Percentiles rank a stretch among this genome's conserved stretches.
These are phyloP conservation scores for Misgurnus mizolepis DNA, from an alignment of 2,113 vertebrate species.

Conservation along the genomic window DNA sequence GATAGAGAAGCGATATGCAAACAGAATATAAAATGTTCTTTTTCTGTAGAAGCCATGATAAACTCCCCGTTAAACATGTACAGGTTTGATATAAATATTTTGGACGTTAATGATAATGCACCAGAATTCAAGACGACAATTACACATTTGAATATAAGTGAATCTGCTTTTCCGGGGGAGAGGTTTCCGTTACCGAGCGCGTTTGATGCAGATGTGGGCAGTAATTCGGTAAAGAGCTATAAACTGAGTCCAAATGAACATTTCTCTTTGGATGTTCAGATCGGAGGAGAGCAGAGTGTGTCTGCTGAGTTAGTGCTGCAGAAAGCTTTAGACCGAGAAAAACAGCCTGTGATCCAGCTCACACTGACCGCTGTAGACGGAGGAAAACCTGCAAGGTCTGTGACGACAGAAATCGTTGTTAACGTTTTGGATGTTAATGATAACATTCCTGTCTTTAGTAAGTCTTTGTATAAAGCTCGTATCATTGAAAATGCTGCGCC, in stretches of 20 bases:
- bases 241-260: conserved; percentile 72
- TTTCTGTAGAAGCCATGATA: conserved; percentile 51
- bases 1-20: conserved; percentile 56
- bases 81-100: conserved; percentile 54
- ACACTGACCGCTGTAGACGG: conserved; percentile 70
- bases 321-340: conserved; percentile 76
- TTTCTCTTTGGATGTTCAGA: conserved; percentile 72
- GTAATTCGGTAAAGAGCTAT: conserved; percentile 74
- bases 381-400: conserved; percentile 67
- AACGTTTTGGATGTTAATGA: conserved; percentile 80
- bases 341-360: conserved; percentile 61
- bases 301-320: conserved; percentile 74
- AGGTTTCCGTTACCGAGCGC: conserved; percentile 73
- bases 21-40: conserved; percentile 33
- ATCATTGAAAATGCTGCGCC: conserved; percentile 64
- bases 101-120: conserved; percentile 59
- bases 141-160: conserved; percentile 65
- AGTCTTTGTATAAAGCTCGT: conserved; percentile 66
- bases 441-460: conserved; percentile 75
- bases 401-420: conserved; percentile 68
- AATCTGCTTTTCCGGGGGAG: conserved; percentile 63
- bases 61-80: conserved; percentile 50
- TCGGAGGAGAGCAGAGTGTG: conserved; percentile 69
- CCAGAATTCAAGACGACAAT: conserved; percentile 37
- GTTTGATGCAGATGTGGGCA: conserved; percentile 70